Percentiles rank a stretch among this genome's conserved stretches.
phyloP scores from a whole-genome alignment of 2,113 vertebrate species.

The Manacus vitellinus region DNA sequence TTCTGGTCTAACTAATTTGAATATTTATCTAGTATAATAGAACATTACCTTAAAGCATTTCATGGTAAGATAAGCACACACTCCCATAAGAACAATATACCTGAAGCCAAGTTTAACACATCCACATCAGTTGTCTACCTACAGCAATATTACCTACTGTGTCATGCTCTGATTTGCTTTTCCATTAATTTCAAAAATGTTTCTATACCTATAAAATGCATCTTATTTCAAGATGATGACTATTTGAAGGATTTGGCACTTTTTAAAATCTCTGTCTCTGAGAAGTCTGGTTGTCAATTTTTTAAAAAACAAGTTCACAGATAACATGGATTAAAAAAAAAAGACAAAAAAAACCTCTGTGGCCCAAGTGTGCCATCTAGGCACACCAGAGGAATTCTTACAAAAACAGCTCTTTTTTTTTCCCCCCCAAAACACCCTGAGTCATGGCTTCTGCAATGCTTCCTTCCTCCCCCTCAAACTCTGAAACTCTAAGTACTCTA shows the following conservation, averaged over 20 bases:
- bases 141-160: background rate
- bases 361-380: background rate
- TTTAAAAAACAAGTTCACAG: background rate
- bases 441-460: background rate
- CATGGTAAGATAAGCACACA: background rate
- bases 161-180: background rate
- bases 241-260: background rate
- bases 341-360: background rate
- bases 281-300: background rate
- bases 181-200: background rate
- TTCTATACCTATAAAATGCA: background rate
- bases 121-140: background rate
- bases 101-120: background rate
- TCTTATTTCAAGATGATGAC: background rate
- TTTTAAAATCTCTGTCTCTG: background rate
- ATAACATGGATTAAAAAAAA: background rate
- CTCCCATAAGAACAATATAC: background rate
- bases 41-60: background rate
- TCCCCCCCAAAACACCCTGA: accelerated
- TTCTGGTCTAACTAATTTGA: background rate
- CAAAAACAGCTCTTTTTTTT: background rate
- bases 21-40: background rate
- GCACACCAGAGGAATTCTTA: background rate
- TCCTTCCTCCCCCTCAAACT: background rate
- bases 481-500: background rate